Base-by-base conservation (phyloP, 2,888 invertebrate genomes). In the Aporophyla lueneburgensis region DNA sequence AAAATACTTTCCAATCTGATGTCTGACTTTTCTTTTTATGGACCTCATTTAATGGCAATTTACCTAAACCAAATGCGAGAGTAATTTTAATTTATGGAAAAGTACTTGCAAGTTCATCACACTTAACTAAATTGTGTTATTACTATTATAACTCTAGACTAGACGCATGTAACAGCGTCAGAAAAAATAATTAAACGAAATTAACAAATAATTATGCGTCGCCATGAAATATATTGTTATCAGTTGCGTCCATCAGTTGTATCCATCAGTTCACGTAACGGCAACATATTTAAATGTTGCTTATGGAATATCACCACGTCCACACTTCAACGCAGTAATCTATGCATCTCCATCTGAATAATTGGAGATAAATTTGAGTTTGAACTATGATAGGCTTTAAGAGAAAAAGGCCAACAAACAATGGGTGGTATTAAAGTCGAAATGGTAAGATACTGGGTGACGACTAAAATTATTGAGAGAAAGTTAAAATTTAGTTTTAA, bases 91-190 rank as follows among this genome's bases (percentile, higher is more conserved):
- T 9, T 46, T 2, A 19, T 24, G 33, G 24, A 43, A 76, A 51
- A 46, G 12, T 63, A 56, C 54, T 49, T 21, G 9, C 14, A n/a
- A 19, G 0, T 24, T 63, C 1, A 33, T 12, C 2, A 24, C 9
- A 46, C 59, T 61, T 53, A 67, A 16, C 7, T 21, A 7, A 49
- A 58, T 53, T 53, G n/a, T 53, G 21, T 66, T 65, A 46, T 53
- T 77, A 49, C 59, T 77, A 53, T 24, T 33, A 46, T 43, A n/a
- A n/a, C 4, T 16, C n/a, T n/a, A n/a, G n/a, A n/a, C 62, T 4
- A 40, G n/a, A 62, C 14, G 21, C n/a, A n/a, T 10, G n/a, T 27
- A 12, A 53, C 7, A 7, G 12, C 14, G 2, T 21, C 2, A 21
- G 12, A 24, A 7, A 43, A 1, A 19, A n/a, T 19, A n/a, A 58